Conservation (phyloP, 2,113 vertebrate species). For the Embiotoca jacksoni region DNA sequence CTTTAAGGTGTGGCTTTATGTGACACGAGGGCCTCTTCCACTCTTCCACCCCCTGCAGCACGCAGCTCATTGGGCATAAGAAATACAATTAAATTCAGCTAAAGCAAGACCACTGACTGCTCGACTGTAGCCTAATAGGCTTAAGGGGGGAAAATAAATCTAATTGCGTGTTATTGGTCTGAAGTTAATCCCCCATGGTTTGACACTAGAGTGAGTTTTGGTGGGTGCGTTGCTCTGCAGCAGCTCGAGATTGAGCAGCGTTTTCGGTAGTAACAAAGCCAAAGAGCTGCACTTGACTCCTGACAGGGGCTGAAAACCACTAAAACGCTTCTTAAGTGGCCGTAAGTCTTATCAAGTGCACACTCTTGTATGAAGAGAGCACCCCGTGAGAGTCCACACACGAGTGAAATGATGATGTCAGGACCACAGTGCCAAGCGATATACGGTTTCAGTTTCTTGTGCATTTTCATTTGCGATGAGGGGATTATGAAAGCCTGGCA, state of each 20-base stretch:
- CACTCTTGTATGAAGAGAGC: constrained; percentile 52
- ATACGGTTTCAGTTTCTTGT: constrained; percentile 56
- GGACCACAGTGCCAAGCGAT: constrained; percentile 51
- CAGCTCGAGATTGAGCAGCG: constrained; percentile 25
- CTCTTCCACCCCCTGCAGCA: constrained; percentile 73
- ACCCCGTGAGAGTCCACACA: constrained; percentile 9
- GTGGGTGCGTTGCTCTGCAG: constrained; percentile 28
- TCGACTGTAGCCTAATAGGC: constrained; percentile 78
- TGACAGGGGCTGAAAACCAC: constrained; percentile 61
- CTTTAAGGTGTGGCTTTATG: constrained; percentile 35
- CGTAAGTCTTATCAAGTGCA: constrained; percentile 68
- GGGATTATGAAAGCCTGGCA: constrained; percentile 55
- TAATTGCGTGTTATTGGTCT: constrained; percentile 86
- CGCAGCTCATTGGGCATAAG: constrained; percentile 81
- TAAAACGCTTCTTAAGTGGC: constrained; percentile 64
- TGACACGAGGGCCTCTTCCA: constrained; percentile 69
- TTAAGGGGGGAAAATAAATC: constrained; percentile 82
- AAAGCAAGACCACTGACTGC: constrained; percentile 75
- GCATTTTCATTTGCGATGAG: constrained; percentile 44
- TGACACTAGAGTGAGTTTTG: constrained; percentile 62
- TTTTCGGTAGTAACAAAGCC: constrained; percentile 51
- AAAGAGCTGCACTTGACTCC: constrained; percentile 70
- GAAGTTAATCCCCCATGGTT: constrained; percentile 74
- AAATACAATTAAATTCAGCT: constrained; percentile 89
- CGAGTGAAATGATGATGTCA: constrained; percentile 55